A percentile compares a stretch with the other conserved stretches of the same genome.
These are phyloP conservation scores for Apus apus DNA, from an alignment of 2,113 vertebrate species.

Conservation along the genomic window DNA sequence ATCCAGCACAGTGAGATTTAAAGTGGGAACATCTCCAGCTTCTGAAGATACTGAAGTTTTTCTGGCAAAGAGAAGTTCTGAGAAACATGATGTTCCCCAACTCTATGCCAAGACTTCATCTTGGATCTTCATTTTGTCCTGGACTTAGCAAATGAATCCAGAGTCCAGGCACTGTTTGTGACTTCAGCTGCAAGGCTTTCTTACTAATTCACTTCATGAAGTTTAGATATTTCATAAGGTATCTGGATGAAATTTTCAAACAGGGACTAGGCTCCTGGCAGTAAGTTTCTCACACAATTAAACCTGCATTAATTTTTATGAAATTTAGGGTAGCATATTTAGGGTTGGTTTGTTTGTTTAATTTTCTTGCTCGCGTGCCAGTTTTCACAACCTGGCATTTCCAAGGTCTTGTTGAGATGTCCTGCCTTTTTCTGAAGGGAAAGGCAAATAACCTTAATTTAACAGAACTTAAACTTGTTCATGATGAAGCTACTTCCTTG, in stretches of 20 bases:
- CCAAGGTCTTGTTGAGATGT: neutral
- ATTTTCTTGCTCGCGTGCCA: neutral
- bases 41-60: constrained; percentile 6
- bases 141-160: neutral
- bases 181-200: neutral
- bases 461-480: neutral
- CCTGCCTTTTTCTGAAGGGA: neutral
- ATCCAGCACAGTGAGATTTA: neutral
- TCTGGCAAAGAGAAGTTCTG: neutral
- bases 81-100: neutral
- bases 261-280: neutral
- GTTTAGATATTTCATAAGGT: neutral
- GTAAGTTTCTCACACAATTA: neutral
- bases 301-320: neutral
- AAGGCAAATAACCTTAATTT: neutral
- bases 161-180: neutral
- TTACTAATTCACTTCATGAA: neutral
- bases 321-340: neutral
- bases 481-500: neutral
- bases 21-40: neutral
- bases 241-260: neutral
- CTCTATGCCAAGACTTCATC: neutral
- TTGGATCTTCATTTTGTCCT: constrained; percentile 6
- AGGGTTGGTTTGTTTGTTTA: neutral
- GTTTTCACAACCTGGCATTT: neutral